Percentiles rank a stretch among this genome's conserved stretches.
phyloP scores from a whole-genome alignment of 2,113 vertebrate genomes.

The Ursus arctos region DNA sequence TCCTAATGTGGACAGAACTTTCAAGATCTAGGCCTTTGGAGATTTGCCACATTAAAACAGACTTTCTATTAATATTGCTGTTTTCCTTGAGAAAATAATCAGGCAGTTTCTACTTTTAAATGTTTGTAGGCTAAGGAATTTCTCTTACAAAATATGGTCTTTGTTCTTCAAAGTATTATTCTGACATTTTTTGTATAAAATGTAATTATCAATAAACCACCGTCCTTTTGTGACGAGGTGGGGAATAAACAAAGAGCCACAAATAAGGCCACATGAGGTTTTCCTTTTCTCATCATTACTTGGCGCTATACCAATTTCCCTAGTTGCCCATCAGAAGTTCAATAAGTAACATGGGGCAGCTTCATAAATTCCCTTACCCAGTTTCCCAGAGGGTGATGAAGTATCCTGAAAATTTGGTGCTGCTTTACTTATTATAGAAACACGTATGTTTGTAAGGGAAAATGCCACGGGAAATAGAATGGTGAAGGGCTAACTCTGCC shows the following conservation, averaged over 20 bases:
- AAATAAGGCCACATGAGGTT: neutral
- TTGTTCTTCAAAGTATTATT: neutral
- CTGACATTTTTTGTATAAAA: neutral
- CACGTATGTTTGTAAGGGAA: neutral
- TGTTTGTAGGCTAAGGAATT: neutral
- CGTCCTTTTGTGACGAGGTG: neutral
- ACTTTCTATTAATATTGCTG: neutral
- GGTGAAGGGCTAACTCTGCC: neutral
- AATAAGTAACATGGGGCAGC: neutral
- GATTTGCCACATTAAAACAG: neutral
- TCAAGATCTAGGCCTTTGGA: neutral
- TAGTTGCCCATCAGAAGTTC: neutral
- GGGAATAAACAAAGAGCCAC: neutral
- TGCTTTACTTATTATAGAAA: neutral
- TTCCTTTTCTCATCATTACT: neutral
- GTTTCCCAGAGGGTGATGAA: neutral
- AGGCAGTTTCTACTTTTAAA: neutral
- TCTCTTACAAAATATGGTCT: neutral
- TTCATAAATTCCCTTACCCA: neutral
- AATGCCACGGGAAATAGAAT: neutral
- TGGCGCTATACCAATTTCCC: neutral
- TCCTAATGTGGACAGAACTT: neutral
- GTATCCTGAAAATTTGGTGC: neutral
- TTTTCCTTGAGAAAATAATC: conserved; percentile 52
- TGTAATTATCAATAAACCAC: neutral